phyloP scores from a whole-genome alignment of 1,140 invertebrate genomes.

The Diplogasteroides magnus region DNA sequence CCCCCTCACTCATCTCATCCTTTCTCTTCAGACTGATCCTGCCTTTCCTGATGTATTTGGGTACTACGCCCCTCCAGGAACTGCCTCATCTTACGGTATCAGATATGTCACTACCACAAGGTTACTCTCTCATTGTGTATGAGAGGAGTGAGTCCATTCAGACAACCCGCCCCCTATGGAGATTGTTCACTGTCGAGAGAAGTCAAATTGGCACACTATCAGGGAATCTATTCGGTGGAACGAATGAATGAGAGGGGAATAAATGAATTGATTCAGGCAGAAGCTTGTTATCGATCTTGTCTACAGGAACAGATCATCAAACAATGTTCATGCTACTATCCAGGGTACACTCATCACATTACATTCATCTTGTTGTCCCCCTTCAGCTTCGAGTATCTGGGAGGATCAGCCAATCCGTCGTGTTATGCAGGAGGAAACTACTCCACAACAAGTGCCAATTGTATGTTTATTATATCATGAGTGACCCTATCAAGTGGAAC shows the following conservation, averaged over 20 bases:
- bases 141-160: neutral
- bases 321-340: constrained; percentile 36
- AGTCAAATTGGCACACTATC: constrained; percentile 16
- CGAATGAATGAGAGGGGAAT: neutral
- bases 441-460: neutral
- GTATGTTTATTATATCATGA: neutral
- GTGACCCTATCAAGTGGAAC: neutral
- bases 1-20: neutral
- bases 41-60: constrained; percentile 32
- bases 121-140: neutral
- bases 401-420: neutral
- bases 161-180: constrained; percentile 32
- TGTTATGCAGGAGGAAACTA: neutral
- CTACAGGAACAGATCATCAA: constrained; percentile 39
- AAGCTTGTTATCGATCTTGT: constrained; percentile 39
- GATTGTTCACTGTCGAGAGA: constrained; percentile 26
- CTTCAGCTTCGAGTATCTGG: neutral
- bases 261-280: constrained; percentile 16
- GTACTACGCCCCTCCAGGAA: constrained; percentile 34
- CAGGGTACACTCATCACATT: constrained; percentile 16
- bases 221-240: constrained; percentile 16
- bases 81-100: constrained; percentile 25
- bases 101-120: neutral
- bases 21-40: constrained; percentile 1
- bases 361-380: neutral